A percentile compares a stretch with the other conserved stretches of the same genome.
Conservation (phyloP, 1,140 invertebrate species). For the Ericerus pela region DNA sequence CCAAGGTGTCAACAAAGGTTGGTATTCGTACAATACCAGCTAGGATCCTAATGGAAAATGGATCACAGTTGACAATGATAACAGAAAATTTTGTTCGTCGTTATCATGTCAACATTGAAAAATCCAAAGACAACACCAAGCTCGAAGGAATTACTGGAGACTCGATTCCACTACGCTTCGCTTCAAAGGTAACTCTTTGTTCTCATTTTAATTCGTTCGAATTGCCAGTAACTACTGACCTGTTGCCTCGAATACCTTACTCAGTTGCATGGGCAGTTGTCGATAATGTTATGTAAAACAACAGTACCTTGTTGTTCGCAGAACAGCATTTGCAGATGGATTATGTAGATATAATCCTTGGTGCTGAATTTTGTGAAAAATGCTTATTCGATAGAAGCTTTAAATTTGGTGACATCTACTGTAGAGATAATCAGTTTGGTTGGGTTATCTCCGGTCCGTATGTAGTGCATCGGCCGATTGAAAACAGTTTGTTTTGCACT, state of each 20-base stretch:
- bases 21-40: background rate
- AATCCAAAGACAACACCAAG: background rate
- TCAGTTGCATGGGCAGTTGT: too few relatives aligned
- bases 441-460: slow-evolving; percentile 3
- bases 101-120: background rate
- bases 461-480: too few relatives aligned
- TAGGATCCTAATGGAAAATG: background rate
- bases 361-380: background rate
- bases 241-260: too few relatives aligned
- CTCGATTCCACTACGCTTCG: too few relatives aligned
- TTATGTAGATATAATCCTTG: background rate
- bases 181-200: too few relatives aligned
- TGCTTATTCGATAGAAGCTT: background rate
- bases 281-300: too few relatives aligned
- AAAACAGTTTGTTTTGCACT: background rate
- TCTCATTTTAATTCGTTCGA: too few relatives aligned
- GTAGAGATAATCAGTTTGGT: background rate
- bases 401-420: background rate
- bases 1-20: background rate
- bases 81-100: background rate
- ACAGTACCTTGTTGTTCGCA: too few relatives aligned
- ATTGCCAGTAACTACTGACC: too few relatives aligned
- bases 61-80: background rate
- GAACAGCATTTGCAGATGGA: too few relatives aligned
- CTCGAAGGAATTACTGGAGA: background rate